Evolutionary conservation across 2,888 invertebrate genomes (phyloP), one percentile per base, ranked within the genome.

Genomic region (Heteromyza rotundicornis): DNA sequence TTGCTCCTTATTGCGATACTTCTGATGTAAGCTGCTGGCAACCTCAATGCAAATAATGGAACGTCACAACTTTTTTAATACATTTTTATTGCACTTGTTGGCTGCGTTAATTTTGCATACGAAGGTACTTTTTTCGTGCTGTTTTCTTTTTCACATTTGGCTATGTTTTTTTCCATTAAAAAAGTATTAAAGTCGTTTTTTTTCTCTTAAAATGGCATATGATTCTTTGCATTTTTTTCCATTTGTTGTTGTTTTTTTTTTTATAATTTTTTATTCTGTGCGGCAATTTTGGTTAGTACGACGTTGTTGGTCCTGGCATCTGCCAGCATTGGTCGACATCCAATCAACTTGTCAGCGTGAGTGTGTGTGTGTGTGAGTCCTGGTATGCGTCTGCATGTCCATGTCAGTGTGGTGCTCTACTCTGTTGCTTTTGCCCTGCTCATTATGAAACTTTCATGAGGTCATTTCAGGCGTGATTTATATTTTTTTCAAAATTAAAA

Each of bases 391-490:
- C 47, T 50, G 59, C 36, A 10, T 58, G 59, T n/a, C n/a, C n/a
- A n/a, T n/a, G n/a, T n/a, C n/a, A n/a, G n/a, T n/a, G 50, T 44
- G 8, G 16, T n/a, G n/a, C 47, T 40, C 40, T 40, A n/a, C 16
- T 40, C 40, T 7, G 44, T 52, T 54, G 17, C n/a, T n/a, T n/a
- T n/a, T n/a, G n/a, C n/a, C n/a, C n/a, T 24, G 40, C 66, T 64
- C 70, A 72, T 72, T 72, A 72, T 70, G 68, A 67, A 67, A 68
- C 68, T 72, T 59, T 70, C 64, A 68, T 72, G 68, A 57, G 70
- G 68, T 70, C 70, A 68, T 70, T 69, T 64, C 62, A 67, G 62
- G 64, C 52, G 63, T 64, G 66, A 72, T 70, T 68, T 72, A 69
- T 69, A 68, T 64, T 70, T 66, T 7, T 68, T 63, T 63, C 64